Evolutionary conservation across 2,113 vertebrate species (phyloP), one percentile per base, ranked within the genome.

Genomic region (Pithys albifrons): DNA sequence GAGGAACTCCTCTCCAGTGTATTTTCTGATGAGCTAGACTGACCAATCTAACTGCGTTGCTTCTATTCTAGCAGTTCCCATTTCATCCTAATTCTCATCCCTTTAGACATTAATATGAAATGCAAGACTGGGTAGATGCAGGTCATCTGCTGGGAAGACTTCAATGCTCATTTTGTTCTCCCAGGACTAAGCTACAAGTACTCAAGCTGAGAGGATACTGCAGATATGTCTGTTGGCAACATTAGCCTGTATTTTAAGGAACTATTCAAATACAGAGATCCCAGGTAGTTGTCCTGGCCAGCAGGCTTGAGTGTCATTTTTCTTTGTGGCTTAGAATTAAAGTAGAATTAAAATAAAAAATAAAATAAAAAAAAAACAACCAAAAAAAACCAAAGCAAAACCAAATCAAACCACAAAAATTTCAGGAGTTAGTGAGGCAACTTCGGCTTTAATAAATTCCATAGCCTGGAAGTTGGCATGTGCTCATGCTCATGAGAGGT

Each of bases 401-500:
- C 29, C 23, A 73, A 76, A 88, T 33, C 23, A 73, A 76, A 86
- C 33, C 62, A 83, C 35, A 72, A 45, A 65, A 79, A 45, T 59
- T 35, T 58, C 17, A 67, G 43, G 49, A 75, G 28, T 22, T 29
- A 77, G 16, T 16, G 45, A 88, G 29, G 57, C 59, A 55, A 49
- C 35, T 74, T 72, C 19, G 4, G 7, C 54, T 90, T 71, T 43
- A 71, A 65, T 78, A 71, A 74, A 59, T 3, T 12, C 6, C 46
- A 8, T 4, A 37, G n/a, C 39, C 33, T 87, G 15, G 73, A 59
- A 33, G 59, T 77, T 80, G 45, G 86, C 22, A 80, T 49, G 45
- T 0, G 5, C 10, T 49, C 0, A 0, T 0, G 5, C 10, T 49
- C 0, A 0, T 25, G 46, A 80, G 58, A 66, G 9, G 19, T 15